These are phyloP conservation scores for Carduelis carduelis DNA, from an alignment of 2,797 vertebrate genomes.

Conservation along the genomic window DNA sequence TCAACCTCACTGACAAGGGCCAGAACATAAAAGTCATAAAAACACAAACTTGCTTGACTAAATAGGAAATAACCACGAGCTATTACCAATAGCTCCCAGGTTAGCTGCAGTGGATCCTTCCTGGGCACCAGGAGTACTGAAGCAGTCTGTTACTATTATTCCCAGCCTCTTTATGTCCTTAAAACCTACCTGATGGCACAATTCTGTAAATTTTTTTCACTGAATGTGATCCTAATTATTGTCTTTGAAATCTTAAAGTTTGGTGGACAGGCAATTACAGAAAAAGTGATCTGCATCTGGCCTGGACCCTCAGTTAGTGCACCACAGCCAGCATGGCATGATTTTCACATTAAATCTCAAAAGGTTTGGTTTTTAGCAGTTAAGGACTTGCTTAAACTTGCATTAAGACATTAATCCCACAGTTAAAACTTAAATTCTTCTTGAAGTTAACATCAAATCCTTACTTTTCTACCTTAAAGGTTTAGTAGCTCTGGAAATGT, in stretches of 20 bases:
- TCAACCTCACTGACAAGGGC: background rate
- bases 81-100: background rate
- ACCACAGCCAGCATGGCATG: background rate
- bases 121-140: background rate
- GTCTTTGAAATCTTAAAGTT: background rate
- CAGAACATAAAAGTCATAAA: background rate
- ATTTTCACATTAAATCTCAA: background rate
- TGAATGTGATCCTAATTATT: background rate
- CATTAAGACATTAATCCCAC: background rate
- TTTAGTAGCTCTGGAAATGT: background rate
- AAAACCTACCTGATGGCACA: background rate
- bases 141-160: background rate
- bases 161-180: background rate
- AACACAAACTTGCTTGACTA: background rate
- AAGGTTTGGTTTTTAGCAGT: background rate
- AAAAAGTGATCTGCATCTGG: background rate
- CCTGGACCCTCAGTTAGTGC: background rate
- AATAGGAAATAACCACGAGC: background rate
- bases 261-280: background rate
- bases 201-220: background rate
- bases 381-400: background rate
- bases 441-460: background rate
- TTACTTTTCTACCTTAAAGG: background rate
- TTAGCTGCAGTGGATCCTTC: background rate
- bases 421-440: background rate